phyloP scores from a whole-genome alignment of 2,113 vertebrate species.

The Oreochromis spilurus region DNA sequence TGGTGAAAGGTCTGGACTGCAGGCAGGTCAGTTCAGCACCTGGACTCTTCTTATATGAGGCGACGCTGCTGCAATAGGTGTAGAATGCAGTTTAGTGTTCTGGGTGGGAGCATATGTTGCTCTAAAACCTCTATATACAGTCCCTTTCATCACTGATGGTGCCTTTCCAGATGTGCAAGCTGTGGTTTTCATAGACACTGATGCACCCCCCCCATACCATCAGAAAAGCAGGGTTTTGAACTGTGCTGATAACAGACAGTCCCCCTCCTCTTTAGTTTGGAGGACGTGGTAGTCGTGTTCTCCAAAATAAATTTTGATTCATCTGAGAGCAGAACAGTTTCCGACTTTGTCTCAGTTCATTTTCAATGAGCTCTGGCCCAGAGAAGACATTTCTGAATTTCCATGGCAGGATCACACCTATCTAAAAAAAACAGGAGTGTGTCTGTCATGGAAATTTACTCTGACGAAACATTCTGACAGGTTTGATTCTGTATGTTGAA shows the following conservation, averaged over 20 bases:
- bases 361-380: not conserved
- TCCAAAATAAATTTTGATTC: fast-evolving
- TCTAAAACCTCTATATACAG: not conserved
- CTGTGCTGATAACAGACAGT: not conserved
- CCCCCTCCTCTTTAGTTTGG: fast-evolving
- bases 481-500: not conserved
- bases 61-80: not conserved
- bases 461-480: not conserved
- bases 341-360: not conserved
- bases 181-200: not conserved
- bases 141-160: not conserved
- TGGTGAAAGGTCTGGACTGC: not conserved
- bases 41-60: not conserved
- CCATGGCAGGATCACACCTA: not conserved
- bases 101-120: not conserved
- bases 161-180: not conserved
- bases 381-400: not conserved
- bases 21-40: not conserved
- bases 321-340: not conserved
- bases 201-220: not conserved
- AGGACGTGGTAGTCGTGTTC: fast-evolving
- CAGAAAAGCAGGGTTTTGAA: not conserved
- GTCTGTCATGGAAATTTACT: not conserved
- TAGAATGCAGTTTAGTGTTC: not conserved
- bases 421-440: no score